A percentile compares a stretch with the other conserved stretches of the same genome.
Evolutionary conservation across 2,113 vertebrate species (phyloP).

Genomic region (Otocyon megalotis): DNA sequence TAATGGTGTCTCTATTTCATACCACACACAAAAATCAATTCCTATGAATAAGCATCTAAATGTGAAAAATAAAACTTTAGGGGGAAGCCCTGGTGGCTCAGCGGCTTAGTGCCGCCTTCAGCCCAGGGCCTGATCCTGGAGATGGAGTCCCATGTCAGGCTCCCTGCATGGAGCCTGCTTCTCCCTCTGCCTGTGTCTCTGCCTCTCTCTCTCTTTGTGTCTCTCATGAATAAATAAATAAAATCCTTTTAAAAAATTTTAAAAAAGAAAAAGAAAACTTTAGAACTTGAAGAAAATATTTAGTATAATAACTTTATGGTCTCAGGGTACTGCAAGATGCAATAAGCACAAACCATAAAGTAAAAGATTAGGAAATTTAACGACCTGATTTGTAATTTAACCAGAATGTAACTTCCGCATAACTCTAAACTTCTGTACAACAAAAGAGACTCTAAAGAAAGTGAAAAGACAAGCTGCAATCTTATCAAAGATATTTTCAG

Average conservation of each 20-base stretch:
- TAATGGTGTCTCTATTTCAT: neutral
- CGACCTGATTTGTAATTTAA: neutral
- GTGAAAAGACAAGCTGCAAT: neutral
- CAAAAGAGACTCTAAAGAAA: neutral
- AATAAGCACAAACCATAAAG: neutral
- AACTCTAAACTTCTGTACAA: neutral
- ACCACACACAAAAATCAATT: neutral
- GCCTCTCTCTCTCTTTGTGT: too few species aligned
- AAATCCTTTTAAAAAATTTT: too few species aligned
- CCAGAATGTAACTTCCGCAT: neutral
- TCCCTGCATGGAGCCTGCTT: too few species aligned
- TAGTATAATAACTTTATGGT: neutral
- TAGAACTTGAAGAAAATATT: neutral
- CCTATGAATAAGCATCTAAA: neutral
- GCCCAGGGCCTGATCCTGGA: too few species aligned
- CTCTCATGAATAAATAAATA: too few species aligned
- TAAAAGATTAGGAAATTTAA: neutral
- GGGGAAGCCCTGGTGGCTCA: too few species aligned
- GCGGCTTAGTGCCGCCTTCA: too few species aligned
- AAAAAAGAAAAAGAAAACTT: neutral
- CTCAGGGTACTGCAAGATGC: neutral
- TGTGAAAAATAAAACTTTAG: neutral
- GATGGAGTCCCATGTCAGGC: too few species aligned
- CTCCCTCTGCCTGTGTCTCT: too few species aligned
- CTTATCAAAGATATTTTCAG: neutral